phyloP scores from a whole-genome alignment of 1,140 invertebrate genomes.

The Listronotus bonariensis region DNA sequence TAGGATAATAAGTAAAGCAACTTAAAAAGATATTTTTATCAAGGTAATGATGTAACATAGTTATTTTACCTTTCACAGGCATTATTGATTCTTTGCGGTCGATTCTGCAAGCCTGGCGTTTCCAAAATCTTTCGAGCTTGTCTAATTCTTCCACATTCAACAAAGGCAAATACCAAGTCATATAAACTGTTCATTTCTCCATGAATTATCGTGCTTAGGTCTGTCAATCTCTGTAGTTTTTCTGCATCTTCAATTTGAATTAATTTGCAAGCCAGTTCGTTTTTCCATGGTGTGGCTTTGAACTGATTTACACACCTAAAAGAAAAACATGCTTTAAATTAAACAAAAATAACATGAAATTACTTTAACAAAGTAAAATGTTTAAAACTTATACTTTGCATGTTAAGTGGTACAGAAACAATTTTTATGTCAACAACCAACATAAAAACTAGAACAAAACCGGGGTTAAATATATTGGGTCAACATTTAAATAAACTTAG shows the following conservation, averaged over 20 bases:
- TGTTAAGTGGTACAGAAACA: too few relatives aligned
- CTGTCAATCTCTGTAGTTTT: conserved; percentile 76
- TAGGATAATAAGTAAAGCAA: too few relatives aligned
- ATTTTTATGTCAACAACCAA: too few relatives aligned
- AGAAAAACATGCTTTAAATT: too few relatives aligned
- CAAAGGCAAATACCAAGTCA: conserved; percentile 78
- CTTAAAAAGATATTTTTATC: not conserved
- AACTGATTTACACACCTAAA: conserved; percentile 39
- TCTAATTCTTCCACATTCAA: conserved; percentile 74
- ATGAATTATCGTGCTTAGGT: conserved; percentile 74
- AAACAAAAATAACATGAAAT: too few relatives aligned
- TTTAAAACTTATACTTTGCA: too few relatives aligned
- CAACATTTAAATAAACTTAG: too few relatives aligned
- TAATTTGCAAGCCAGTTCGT: conserved; percentile 58
- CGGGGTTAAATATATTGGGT: too few relatives aligned
- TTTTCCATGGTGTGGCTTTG: conserved; percentile 44
- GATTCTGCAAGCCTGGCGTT: conserved; percentile 70
- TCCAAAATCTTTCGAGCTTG: conserved; percentile 83
- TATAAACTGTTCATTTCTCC: conserved; percentile 83
- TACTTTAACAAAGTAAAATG: too few relatives aligned
- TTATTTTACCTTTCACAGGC: conserved; percentile 60
- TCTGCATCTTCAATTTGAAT: conserved; percentile 78
- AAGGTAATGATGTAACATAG: not conserved
- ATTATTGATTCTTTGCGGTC: conserved; percentile 62
- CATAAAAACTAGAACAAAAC: too few relatives aligned